These are phyloP conservation scores for Nilaparvata lugens DNA, from an alignment of 1,140 invertebrate genomes.

Conservation along the genomic window DNA sequence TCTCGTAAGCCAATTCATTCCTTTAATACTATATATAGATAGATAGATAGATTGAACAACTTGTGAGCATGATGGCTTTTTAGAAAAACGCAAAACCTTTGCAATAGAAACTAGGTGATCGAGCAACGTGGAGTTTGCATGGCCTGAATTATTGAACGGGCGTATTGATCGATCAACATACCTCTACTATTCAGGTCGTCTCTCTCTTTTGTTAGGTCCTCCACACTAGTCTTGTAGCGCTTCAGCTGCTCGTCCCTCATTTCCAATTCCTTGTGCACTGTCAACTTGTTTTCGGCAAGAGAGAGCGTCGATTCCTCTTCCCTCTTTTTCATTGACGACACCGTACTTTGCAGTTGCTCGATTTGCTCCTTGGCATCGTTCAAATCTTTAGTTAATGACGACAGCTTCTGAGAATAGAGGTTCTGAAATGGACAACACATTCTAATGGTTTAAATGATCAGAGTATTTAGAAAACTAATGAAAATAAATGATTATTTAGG, in stretches of 20 bases:
- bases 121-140: no score
- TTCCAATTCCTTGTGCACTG: conserved; percentile 69
- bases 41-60: no score
- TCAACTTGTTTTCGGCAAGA: conserved; percentile 70
- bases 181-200: background rate
- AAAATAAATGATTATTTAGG: no score
- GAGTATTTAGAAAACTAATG: no score
- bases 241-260: conserved; percentile 62
- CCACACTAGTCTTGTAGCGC: conserved; percentile 39
- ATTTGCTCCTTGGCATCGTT: conserved; percentile 8
- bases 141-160: no score
- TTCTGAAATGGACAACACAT: background rate
- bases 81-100: no score
- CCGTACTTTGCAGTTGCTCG: conserved; percentile 37
- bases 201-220: background rate
- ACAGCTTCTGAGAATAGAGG: background rate
- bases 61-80: no score
- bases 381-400: conserved; percentile 8
- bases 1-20: no score
- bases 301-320: conserved; percentile 70
- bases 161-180: conserved; percentile 7
- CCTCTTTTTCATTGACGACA: conserved; percentile 47
- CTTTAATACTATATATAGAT: no score
- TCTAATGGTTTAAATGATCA: no score
- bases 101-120: no score